phyloP scores from a whole-genome alignment of 2,797 vertebrate species.

The Eospalax fontanierii region DNA sequence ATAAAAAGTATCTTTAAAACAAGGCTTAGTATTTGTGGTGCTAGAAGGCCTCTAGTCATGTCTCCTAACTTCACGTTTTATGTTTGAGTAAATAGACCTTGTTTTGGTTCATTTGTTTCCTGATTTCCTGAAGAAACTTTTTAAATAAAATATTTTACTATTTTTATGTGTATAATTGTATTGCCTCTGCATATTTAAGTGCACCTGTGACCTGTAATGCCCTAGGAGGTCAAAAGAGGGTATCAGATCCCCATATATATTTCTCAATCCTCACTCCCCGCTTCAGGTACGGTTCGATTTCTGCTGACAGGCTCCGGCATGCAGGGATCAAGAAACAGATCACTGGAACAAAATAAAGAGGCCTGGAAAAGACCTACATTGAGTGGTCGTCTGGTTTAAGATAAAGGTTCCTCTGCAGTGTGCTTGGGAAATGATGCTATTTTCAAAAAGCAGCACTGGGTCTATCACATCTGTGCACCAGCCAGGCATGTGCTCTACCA shows the following conservation, averaged over 20 bases:
- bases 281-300: too few species aligned
- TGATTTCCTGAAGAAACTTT: background rate
- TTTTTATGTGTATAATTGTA: too few species aligned
- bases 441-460: background rate
- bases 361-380: background rate
- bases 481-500: background rate
- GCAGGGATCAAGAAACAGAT: background rate
- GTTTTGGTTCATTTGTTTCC: background rate
- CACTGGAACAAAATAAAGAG: conserved; percentile 42
- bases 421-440: background rate
- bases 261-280: too few species aligned
- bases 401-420: background rate
- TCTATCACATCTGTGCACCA: background rate
- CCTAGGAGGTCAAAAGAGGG: too few species aligned
- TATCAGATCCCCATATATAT: too few species aligned
- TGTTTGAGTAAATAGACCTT: conserved; percentile 31
- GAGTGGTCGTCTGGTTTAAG: background rate
- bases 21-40: background rate
- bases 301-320: too few species aligned
- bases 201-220: too few species aligned
- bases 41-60: conserved; percentile 12
- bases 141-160: too few species aligned
- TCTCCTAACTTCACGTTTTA: conserved; percentile 16
- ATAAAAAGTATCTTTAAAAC: background rate
- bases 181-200: too few species aligned